Conservation (phyloP, 2,888 invertebrate species). For the Rapana venosa region DNA sequence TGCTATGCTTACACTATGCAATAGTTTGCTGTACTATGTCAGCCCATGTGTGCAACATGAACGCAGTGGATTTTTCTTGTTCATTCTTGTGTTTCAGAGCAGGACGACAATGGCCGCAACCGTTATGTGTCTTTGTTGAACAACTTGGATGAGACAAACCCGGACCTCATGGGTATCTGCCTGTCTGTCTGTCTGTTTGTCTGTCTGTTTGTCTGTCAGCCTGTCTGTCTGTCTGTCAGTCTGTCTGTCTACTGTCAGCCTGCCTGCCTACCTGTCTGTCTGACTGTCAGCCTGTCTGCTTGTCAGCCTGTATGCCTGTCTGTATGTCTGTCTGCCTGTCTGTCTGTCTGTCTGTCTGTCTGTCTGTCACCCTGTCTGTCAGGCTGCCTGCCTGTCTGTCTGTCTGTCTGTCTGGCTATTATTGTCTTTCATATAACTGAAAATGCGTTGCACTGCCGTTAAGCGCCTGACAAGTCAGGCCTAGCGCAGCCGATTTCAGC, state of each 20-base stretch:
- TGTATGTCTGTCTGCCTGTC: not conserved
- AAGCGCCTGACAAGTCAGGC: too few species aligned
- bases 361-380: not conserved
- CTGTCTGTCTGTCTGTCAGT: not conserved
- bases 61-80: too few species aligned
- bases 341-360: too few species aligned
- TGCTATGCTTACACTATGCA: too few species aligned
- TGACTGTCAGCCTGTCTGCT: not conserved
- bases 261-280: not conserved
- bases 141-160: conserved; percentile 66
- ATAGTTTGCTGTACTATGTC: too few species aligned
- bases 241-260: not conserved
- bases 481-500: too few species aligned
- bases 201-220: not conserved
- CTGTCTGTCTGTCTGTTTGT: too few species aligned
- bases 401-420: not conserved
- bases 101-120: conserved; percentile 49
- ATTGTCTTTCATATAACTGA: too few species aligned
- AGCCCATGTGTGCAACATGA: too few species aligned
- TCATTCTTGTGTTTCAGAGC: conserved; percentile 37
- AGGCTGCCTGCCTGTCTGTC: not conserved
- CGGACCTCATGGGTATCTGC: conserved; percentile 55
- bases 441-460: too few species aligned
- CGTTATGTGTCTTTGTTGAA: conserved; percentile 66
- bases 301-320: not conserved